Evolutionary conservation across 2,888 invertebrate species (phyloP).

Genomic region (Heliconius ethilla): DNA sequence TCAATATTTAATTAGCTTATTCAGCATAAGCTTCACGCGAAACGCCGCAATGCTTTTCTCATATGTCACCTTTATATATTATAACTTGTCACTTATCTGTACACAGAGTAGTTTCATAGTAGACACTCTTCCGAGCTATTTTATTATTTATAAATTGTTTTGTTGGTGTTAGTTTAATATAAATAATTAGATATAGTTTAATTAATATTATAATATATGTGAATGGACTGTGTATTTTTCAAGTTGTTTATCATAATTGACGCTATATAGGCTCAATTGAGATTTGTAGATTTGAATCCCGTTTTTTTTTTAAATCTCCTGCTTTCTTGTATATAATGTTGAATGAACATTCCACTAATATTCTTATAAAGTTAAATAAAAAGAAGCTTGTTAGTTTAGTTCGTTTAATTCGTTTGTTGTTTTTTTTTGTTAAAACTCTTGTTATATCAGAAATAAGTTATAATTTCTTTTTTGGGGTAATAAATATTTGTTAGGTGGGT

Average conservation of each 20-base stretch:
- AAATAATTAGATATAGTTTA: conserved; percentile 26
- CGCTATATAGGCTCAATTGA: not conserved
- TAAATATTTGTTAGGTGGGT: not conserved
- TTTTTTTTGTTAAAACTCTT: not conserved
- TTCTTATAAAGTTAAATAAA: not conserved
- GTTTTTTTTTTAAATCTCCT: too few relatives aligned
- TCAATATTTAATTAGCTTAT: conserved; percentile 27
- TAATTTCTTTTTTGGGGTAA: not conserved
- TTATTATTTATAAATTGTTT: conserved; percentile 28
- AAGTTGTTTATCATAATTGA: not conserved
- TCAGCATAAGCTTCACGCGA: conserved; percentile 63
- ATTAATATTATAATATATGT: not conserved
- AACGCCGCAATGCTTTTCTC: conserved; percentile 76
- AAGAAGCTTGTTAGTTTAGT: not conserved
- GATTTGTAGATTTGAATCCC: not conserved
- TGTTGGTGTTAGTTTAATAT: conserved; percentile 38
- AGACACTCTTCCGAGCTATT: conserved; percentile 18
- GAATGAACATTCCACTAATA: not conserved
- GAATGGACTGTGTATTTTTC: conserved; percentile 29
- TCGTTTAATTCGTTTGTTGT: not conserved
- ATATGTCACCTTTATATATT: conserved; percentile 56
- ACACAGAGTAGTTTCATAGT: conserved; percentile 37
- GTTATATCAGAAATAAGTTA: not conserved
- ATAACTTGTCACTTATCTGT: conserved; percentile 33
- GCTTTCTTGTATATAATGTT: not conserved